Percentiles rank a stretch among this genome's conserved stretches.
Evolutionary conservation across 1,140 invertebrate species (phyloP).

Genomic region (Meloidogyne chitwoodi): DNA sequence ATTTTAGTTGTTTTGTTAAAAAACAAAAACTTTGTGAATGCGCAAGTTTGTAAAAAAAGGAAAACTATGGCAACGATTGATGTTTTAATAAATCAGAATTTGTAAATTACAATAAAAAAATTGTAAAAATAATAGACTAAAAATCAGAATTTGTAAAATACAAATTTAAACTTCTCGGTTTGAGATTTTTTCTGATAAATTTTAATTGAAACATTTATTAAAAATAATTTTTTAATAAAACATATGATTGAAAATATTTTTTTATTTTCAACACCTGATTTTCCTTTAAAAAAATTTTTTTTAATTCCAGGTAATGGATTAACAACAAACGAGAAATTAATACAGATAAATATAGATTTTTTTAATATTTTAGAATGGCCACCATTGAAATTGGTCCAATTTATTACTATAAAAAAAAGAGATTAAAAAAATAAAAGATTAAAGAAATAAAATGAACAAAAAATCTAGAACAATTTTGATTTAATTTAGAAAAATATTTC

Average conservation of each 20-base stretch:
- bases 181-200: too few relatives aligned
- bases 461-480: not conserved
- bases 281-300: not conserved
- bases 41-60: too few relatives aligned
- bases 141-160: not conserved
- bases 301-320: not conserved
- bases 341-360: not conserved
- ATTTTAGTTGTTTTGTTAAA: too few relatives aligned
- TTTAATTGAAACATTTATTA: not conserved
- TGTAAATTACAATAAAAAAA: too few relatives aligned
- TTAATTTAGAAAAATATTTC: not conserved
- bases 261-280: not conserved
- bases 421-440: not conserved
- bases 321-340: not conserved
- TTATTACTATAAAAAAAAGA: not conserved
- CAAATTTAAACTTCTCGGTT: not conserved
- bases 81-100: not conserved
- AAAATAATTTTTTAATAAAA: not conserved
- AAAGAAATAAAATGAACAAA: not conserved
- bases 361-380: not conserved
- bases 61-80: not conserved
- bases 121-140: too few relatives aligned
- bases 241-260: not conserved
- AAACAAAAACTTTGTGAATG: too few relatives aligned
- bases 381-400: not conserved